These are phyloP conservation scores for Nudaria mundana DNA, from an alignment of 2,888 invertebrate genomes.

Conservation along the genomic window DNA sequence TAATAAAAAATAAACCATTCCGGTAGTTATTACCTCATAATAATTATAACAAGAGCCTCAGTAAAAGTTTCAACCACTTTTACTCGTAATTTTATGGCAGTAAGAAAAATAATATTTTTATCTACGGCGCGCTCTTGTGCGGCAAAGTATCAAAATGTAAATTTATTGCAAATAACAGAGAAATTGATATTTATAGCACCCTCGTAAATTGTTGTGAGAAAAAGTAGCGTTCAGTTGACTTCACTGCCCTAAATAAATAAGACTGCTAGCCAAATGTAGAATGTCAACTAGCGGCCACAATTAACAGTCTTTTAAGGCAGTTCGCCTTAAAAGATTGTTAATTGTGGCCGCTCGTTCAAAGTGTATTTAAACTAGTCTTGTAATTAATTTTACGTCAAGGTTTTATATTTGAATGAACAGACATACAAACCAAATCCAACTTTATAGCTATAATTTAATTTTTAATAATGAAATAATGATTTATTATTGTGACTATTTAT, in stretches of 20 bases:
- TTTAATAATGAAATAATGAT: too few species aligned
- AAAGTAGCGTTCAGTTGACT: conserved; percentile 42
- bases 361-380: conserved; percentile 1
- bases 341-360: not conserved
- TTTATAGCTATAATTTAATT: too few species aligned
- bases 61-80: not conserved
- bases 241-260: conserved; percentile 31
- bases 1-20: too few species aligned
- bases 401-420: too few species aligned
- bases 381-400: conserved; percentile 11
- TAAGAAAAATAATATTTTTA: conserved; percentile 10
- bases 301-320: too few species aligned
- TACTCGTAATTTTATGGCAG: conserved; percentile 5
- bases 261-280: conserved; percentile 19
- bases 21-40: too few species aligned
- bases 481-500: too few species aligned
- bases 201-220: conserved; percentile 45
- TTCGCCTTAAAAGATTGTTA: too few species aligned
- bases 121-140: conserved; percentile 23
- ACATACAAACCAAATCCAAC: too few species aligned
- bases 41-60: not conserved
- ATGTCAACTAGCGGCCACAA: too few species aligned
- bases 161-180: conserved; percentile 54
- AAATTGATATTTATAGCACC: conserved; percentile 58
- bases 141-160: conserved; percentile 46